Base-by-base conservation (phyloP, 2,113 vertebrate genomes). In the Plecotus auritus region DNA sequence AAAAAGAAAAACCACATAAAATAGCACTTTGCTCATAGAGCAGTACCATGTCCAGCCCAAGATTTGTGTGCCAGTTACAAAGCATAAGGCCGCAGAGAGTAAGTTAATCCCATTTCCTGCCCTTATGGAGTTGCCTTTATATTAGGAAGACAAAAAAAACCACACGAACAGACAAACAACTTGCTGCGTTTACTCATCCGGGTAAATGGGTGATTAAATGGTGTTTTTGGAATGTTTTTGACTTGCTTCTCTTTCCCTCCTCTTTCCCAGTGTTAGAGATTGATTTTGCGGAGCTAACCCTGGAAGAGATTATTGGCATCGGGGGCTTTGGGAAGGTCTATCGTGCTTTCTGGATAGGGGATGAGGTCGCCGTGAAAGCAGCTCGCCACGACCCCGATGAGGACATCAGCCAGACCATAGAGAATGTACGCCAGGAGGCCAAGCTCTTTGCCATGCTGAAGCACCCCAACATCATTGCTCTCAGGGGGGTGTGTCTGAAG, bases 261-360 rank as follows among this genome's bases (percentile, higher is more conserved):
- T 91, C 87, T 97, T 91, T 96, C 74, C 78, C 98, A 99, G 99
- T 99, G 90, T 98, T 99, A 98, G 99, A 99, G 97, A 99, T 99
- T 61, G 98, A 99, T 96, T 99, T 99, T 98, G 98, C 98, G 2
- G 99, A 99, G 98, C 98, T 99, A 95, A 98, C 99, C 87, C 98
- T 99, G 97, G 99, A 99, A 96, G 99, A 99, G 98, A 99, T 99
- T 96, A 99, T 99, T 64, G 99, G 99, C 14, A 99, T 99, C n/a
- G 99, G 99, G 3, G 99, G 99, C 74, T 99, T 99, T 67, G 99
- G 99, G 35, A 99, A 99, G 95, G 99, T 99, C 49, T 99, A 99
- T 96, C 99, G 99, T 22, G 99, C 99, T 40, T 90, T 99, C 67
- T 99, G 99, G 99, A 94, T 97, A 69, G 99, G 99, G 92, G 95